These are phyloP conservation scores for Petromus typicus DNA, from an alignment of 2,113 vertebrate genomes.

Conservation along the genomic window DNA sequence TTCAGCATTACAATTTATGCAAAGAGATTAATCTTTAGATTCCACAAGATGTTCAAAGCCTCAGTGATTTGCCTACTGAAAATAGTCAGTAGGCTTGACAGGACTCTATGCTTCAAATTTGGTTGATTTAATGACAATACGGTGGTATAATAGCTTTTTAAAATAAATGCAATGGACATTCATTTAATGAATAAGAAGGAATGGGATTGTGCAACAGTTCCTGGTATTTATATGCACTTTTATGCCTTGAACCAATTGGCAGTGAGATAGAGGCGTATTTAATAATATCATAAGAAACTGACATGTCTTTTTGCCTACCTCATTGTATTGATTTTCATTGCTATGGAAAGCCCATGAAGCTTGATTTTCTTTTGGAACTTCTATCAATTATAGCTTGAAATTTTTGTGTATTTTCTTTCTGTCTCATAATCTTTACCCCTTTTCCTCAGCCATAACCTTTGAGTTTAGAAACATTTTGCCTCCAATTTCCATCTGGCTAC, in stretches of 20 bases:
- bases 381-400: background rate
- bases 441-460: background rate
- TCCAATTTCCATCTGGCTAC: background rate
- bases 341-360: background rate
- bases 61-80: background rate
- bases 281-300: background rate
- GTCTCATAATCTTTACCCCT: too few species aligned
- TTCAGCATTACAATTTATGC: background rate
- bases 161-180: background rate
- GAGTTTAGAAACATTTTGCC: background rate
- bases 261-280: background rate
- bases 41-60: background rate
- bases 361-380: background rate
- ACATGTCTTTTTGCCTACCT: too few species aligned
- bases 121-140: background rate
- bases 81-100: background rate
- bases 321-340: background rate
- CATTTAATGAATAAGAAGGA: background rate
- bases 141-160: background rate
- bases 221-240: background rate
- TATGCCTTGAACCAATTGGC: background rate
- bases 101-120: background rate
- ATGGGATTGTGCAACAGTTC: background rate
- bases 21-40: background rate
- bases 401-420: background rate